Conservation (phyloP, 1,140 invertebrate genomes). For the Papilio machaon region DNA sequence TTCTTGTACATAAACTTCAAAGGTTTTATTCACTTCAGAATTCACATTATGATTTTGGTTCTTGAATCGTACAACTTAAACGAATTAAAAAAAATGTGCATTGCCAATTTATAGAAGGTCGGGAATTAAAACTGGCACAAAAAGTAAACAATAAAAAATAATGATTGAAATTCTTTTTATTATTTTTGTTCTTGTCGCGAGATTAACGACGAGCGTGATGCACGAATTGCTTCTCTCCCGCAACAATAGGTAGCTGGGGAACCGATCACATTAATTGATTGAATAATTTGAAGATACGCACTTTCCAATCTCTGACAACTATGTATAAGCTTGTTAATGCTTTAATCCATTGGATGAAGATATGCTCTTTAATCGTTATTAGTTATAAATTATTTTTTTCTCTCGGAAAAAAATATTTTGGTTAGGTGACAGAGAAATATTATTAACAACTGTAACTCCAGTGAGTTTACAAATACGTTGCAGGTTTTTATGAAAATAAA, state of each 20-base stretch:
- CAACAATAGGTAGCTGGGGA: background rate
- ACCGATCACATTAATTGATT: background rate
- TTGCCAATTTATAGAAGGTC: constrained; percentile 16
- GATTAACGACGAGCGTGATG: background rate
- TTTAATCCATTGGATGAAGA: no score
- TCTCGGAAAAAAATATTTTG: no score
- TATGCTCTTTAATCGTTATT: no score
- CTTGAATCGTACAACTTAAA: background rate
- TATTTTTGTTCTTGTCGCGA: background rate
- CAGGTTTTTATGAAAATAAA: no score
- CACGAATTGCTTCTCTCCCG: background rate
- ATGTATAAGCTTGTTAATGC: no score
- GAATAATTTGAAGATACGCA: background rate
- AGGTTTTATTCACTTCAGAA: no score
- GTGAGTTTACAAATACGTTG: no score
- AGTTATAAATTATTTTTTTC: no score
- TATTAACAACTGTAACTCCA: no score
- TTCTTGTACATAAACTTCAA: no score
- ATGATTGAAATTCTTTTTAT: background rate
- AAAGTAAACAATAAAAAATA: constrained; percentile 14
- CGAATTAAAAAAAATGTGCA: background rate
- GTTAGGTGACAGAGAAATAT: no score
- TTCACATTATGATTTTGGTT: background rate
- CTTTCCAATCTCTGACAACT: background rate
- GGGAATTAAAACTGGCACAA: constrained; percentile 11